A percentile compares a stretch with the other conserved stretches of the same genome.
Conservation (phyloP, 64 coral and sea anemone genomes). For the Montipora sp. region DNA sequence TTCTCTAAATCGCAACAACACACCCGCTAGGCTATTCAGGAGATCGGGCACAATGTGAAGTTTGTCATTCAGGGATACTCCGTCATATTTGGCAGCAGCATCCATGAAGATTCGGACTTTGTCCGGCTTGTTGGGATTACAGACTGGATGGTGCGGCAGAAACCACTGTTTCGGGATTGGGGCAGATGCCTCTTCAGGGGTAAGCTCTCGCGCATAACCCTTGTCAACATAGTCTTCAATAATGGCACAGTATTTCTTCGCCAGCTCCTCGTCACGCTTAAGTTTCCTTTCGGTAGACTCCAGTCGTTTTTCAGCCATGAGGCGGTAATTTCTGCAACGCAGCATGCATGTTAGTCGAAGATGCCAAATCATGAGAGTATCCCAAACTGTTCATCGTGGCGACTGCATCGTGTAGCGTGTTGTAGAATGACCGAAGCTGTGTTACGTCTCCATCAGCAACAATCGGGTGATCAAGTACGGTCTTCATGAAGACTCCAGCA, state of each 20-base stretch:
- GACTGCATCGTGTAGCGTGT: conserved; percentile 13
- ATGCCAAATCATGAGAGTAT: conserved; percentile 58
- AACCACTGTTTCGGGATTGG: conserved; percentile 23
- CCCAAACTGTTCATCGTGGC: conserved; percentile 46
- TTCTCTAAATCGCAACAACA: conserved; percentile 61
- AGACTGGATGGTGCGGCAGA: conserved; percentile 29
- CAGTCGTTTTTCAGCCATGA: no score
- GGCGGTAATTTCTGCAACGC: conserved; percentile 56
- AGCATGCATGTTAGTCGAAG: conserved; percentile 41
- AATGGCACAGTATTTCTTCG: conserved; percentile 19
- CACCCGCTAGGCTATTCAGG: conserved; percentile 58
- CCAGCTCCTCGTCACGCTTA: conserved; percentile 18
- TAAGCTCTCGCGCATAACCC: conserved; percentile 37
- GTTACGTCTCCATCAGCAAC: no score
- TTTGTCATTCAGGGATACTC: no score
- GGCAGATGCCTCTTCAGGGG: conserved; percentile 22
- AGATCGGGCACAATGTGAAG: conserved; percentile 30
- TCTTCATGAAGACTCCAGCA: no score
- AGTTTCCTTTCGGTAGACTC: no score
- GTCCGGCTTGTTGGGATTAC: conserved; percentile 53
- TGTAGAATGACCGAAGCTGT: no score
- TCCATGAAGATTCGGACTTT: conserved; percentile 78
- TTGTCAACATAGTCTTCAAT: conserved; percentile 53
- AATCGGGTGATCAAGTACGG: no score
- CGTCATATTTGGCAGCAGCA: no score